phyloP scores from a whole-genome alignment of 2,113 vertebrate species.

The Tylochromis polylepis region DNA sequence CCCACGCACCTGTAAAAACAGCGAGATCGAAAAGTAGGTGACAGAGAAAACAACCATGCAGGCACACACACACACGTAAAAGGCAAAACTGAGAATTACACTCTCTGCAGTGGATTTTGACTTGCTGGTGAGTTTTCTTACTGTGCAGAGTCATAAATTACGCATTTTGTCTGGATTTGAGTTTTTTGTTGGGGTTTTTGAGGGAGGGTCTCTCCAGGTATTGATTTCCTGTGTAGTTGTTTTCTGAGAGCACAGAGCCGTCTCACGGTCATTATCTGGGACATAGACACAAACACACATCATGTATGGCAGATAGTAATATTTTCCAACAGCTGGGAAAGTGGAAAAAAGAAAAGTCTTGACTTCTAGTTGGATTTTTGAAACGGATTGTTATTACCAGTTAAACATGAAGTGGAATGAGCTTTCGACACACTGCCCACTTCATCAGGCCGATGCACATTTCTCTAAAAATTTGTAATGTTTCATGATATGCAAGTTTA shows the following conservation, averaged over 20 bases:
- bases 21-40: slow-evolving; percentile 98
- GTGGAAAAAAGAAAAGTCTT: background rate
- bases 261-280: slow-evolving; percentile 39
- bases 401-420: no score
- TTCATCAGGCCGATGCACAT: background rate
- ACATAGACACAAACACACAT: background rate
- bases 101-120: background rate
- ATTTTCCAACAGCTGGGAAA: background rate
- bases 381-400: no score
- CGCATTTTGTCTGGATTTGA: slow-evolving; percentile 44
- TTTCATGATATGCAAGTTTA: background rate
- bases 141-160: slow-evolving; percentile 52
- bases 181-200: background rate
- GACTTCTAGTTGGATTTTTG: background rate
- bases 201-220: slow-evolving; percentile 38
- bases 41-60: background rate
- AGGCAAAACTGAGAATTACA: background rate
- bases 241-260: slow-evolving; percentile 11
- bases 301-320: background rate
- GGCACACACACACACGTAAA: background rate
- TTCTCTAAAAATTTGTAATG: no score
- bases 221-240: slow-evolving; percentile 52
- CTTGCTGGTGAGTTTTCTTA: slow-evolving; percentile 44
- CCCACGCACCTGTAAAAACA: slow-evolving; percentile 99
- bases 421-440: no score